Percentiles rank a stretch among this genome's conserved stretches.
Evolutionary conservation across 92 coral and sea anemone genomes (phyloP).

Genomic region (Meandrina meandrites): DNA sequence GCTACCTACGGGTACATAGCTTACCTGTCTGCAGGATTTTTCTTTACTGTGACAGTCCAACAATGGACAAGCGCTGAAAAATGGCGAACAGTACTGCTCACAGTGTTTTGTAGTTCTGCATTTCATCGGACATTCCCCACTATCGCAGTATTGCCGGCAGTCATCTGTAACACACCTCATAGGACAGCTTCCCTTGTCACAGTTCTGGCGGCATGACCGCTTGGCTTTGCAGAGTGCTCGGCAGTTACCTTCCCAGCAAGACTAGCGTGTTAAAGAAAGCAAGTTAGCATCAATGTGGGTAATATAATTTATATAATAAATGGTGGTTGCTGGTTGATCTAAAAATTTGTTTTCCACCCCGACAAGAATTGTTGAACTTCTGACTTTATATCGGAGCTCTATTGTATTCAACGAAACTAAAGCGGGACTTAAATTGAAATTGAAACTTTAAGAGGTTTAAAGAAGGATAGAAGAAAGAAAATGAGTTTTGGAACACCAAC

Average conservation of each 20-base stretch:
- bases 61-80: slow-evolving; percentile 19
- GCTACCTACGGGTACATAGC: not conserved
- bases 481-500: too few species aligned
- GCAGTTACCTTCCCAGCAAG: slow-evolving; percentile 34
- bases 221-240: slow-evolving; percentile 39
- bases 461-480: too few species aligned
- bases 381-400: too few species aligned
- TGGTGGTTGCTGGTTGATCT: not conserved
- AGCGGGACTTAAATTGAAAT: too few species aligned
- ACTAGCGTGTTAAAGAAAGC: not conserved
- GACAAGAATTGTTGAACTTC: too few species aligned
- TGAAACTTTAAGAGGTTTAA: too few species aligned
- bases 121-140: slow-evolving; percentile 33
- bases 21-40: slow-evolving; percentile 38
- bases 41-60: slow-evolving; percentile 30
- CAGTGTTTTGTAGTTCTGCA: slow-evolving; percentile 26
- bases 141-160: slow-evolving; percentile 15
- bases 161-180: slow-evolving; percentile 23
- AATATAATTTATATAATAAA: not conserved
- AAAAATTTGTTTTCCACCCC: too few species aligned
- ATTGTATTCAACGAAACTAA: too few species aligned
- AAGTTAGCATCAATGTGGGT: not conserved
- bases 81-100: slow-evolving; percentile 16
- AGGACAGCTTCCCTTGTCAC: slow-evolving; percentile 23
- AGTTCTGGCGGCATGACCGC: slow-evolving; percentile 22